Base-by-base conservation (phyloP, 2,797 vertebrate species). In the Acanthis flammea region DNA sequence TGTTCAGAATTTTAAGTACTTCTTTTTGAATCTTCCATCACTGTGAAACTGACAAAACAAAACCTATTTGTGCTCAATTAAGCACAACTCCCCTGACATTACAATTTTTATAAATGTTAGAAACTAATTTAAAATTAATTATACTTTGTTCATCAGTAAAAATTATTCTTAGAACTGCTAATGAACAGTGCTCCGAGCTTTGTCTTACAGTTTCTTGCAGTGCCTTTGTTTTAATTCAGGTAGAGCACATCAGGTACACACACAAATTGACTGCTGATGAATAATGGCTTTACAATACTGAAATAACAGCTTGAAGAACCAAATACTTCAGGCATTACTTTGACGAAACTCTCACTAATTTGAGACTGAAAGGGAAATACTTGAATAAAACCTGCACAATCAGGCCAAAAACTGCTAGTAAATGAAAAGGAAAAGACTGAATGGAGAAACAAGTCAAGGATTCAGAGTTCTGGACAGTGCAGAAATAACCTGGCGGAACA, bases 1-100 rank as follows among this genome's bases (percentile, higher is more conserved):
- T 91, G 95, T 82, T 95, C 94, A 95, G 88, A 96, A 91, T 91
- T 24, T 70, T 58, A 94, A 94, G 54, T 61, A 86, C 72, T 83
- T 88, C 33, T 79, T 90, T 90, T 79, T 50, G 68, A 68, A 94
- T 88, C 81, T 73, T 78, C 19, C 71, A n/a, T 83, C 90, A 94
- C 74, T 72, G 68, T 75, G 87, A 94, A 95, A 94, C 87, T 93
- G 92, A 0, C 79, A 60, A 95, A 96, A 22, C 67, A 37, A 94
- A 92, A 90, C 14, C 41, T 62, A 82, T 85, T 75, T 67, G 75
- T 66, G 27, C 45, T 90, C 89, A 91, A 35, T 81, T 91, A 89
- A 96, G 48, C 47, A 82, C 70, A 67, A 73, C 94, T 88, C 23
- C 31, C 54, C 81, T 95, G 76, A 95, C 39, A 15, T 75, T 85